Base-by-base conservation (phyloP, 2,113 vertebrate species). In the Symphodus melops region DNA sequence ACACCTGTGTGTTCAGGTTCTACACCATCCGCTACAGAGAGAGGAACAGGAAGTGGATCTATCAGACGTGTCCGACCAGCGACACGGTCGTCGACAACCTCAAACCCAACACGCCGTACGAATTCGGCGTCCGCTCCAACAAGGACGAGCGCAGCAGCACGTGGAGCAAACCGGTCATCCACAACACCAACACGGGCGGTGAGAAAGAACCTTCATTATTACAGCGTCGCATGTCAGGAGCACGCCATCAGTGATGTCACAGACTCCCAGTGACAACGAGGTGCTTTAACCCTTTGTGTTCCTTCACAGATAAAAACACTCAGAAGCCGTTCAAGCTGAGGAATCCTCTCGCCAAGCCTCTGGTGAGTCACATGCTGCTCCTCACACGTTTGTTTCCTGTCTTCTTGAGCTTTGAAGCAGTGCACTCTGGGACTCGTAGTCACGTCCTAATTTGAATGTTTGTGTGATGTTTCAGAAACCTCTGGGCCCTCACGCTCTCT, bases 1-100 rank as follows among this genome's bases (percentile, higher is more conserved):
- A n/a, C n/a, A n/a, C n/a, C n/a, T 46, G 21, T 20, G 6, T 20
- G 8, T 28, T 6, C 90, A 98, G 97, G 84, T 95, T 95, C 87
- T 99, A 97, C 83, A 98, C 97, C 61, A 94, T 99, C 86, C 95
- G 97, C 70, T 98, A 97, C 85, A 93, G 96, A 90, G 96, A 94
- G 89, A 96, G 95, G 81, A 96, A 96, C 86, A 96, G 95, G 92
- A 96, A 97, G 81, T 99, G 97, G 97, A 92, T 95, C 84, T 97
- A 98, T 74, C 97, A 98, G 73, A 95, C 96, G 46, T 98, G 97
- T 73, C 97, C 97, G 6, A 95, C 96, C 68, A 97, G 95, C 2
- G 97, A 98, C 94, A 98, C 96, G 0, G 96, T 98, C 56, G 91
- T 99, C 9, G 96, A 97, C 68, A 95, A 96, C 81, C 92, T 99